These are phyloP conservation scores for Diglossa brunneiventris DNA, from an alignment of 2,113 vertebrate species.

Conservation along the genomic window DNA sequence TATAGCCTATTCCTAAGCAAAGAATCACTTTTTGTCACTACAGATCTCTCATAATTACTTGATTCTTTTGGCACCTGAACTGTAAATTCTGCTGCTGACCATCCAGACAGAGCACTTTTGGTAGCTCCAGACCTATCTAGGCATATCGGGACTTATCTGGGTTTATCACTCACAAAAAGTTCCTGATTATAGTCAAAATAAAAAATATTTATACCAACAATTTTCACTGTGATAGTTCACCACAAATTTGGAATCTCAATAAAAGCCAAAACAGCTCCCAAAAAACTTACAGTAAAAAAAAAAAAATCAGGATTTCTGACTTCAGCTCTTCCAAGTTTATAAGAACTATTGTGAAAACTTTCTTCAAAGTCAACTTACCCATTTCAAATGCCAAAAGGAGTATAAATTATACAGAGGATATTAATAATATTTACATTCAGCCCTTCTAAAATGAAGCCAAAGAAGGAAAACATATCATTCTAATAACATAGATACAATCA, in stretches of 20 bases:
- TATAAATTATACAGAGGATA: not conserved
- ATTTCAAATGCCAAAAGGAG: not conserved
- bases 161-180: not conserved
- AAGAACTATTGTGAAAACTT: not conserved
- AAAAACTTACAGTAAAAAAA: not conserved
- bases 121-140: not conserved
- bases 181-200: not conserved
- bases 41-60: not conserved
- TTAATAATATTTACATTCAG: constrained; percentile 4
- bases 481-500: constrained; percentile 41
- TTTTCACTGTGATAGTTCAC: not conserved
- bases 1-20: not conserved
- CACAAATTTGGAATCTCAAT: not conserved
- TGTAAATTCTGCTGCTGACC: not conserved
- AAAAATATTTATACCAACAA: not conserved
- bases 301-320: not conserved
- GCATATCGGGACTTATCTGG: not conserved
- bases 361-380: not conserved
- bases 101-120: not conserved
- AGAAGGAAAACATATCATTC: not conserved
- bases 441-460: not conserved
- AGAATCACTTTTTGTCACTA: not conserved
- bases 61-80: not conserved
- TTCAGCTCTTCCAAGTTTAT: not conserved
- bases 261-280: not conserved